Conservation (phyloP, 2,888 invertebrate species). For the Coremacera marginata region DNA sequence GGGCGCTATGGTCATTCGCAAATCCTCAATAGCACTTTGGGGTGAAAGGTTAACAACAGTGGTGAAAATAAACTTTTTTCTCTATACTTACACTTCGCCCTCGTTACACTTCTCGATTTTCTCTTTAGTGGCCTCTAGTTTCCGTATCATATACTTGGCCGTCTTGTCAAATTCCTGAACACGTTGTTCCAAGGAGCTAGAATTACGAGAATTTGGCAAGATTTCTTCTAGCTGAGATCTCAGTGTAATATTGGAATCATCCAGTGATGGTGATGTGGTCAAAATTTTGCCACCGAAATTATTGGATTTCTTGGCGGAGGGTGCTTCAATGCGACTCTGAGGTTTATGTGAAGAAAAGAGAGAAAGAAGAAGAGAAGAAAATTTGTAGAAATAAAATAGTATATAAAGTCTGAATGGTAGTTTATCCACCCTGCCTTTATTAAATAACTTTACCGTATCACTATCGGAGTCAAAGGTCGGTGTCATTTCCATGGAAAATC, state of each 20-base stretch:
- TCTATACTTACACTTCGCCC: constrained; percentile 60
- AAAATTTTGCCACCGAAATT: constrained; percentile 60
- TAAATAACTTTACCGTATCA: constrained; percentile 66
- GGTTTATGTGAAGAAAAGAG: neutral
- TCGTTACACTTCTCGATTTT: constrained; percentile 64
- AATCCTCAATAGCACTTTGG: constrained; percentile 63
- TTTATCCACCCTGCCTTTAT: neutral
- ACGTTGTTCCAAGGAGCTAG: constrained; percentile 62
- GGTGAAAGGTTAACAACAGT: neutral
- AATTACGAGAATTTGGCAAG: constrained; percentile 48
- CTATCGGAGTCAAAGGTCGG: constrained; percentile 68
- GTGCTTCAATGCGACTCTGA: constrained; percentile 68
- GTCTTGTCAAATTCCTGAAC: constrained; percentile 67
- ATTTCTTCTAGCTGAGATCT: constrained; percentile 53
- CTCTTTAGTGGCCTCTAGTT: constrained; percentile 63
- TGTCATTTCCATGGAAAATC: constrained; percentile 69
- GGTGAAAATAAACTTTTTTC: no score
- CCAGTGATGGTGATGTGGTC: constrained; percentile 58
- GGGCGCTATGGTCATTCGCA: constrained; percentile 73
- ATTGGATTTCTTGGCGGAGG: constrained; percentile 63
- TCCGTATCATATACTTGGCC: constrained; percentile 67
- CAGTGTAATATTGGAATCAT: constrained; percentile 60
- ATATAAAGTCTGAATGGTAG: neutral
- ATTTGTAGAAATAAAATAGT: neutral
- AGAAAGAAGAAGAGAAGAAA: neutral